Conservation (phyloP, 2,888 invertebrate species). For the Brenthis ino region DNA sequence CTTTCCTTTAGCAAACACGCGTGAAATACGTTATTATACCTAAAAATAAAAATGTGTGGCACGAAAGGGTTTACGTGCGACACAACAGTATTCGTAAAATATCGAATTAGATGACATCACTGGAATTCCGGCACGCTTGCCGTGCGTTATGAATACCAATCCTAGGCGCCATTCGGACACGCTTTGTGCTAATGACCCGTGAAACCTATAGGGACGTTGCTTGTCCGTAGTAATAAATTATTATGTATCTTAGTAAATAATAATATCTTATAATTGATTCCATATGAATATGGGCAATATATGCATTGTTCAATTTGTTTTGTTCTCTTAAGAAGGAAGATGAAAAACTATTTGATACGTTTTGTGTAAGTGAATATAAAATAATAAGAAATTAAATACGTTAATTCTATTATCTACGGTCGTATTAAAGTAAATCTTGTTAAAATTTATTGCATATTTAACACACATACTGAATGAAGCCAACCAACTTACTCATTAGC, state of each 20-base stretch:
- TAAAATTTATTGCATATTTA: constrained; percentile 19
- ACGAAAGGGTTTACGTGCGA: constrained; percentile 30
- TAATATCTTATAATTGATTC: background rate
- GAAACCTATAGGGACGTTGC: constrained; percentile 22
- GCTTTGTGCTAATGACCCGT: constrained; percentile 30
- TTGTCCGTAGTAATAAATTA: constrained; percentile 14
- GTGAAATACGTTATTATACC: constrained; percentile 35
- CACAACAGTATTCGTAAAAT: constrained; percentile 31
- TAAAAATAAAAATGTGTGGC: constrained; percentile 34
- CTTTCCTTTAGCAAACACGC: constrained; percentile 34
- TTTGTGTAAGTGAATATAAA: no score
- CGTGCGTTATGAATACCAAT: constrained; percentile 34
- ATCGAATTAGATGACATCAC: constrained; percentile 38
- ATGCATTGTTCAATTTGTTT: background rate
- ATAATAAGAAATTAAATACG: background rate
- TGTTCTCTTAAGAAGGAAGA: background rate
- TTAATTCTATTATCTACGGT: background rate
- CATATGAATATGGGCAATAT: background rate
- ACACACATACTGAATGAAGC: constrained; percentile 16
- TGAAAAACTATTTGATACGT: background rate
- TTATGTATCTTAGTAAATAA: background rate
- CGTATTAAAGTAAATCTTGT: constrained; percentile 4
- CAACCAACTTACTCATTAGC: constrained; percentile 27
- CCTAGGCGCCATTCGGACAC: constrained; percentile 33
- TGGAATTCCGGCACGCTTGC: constrained; percentile 33